Base-by-base conservation (phyloP, 2,888 invertebrate genomes). In the Drosophila acutilabella region DNA sequence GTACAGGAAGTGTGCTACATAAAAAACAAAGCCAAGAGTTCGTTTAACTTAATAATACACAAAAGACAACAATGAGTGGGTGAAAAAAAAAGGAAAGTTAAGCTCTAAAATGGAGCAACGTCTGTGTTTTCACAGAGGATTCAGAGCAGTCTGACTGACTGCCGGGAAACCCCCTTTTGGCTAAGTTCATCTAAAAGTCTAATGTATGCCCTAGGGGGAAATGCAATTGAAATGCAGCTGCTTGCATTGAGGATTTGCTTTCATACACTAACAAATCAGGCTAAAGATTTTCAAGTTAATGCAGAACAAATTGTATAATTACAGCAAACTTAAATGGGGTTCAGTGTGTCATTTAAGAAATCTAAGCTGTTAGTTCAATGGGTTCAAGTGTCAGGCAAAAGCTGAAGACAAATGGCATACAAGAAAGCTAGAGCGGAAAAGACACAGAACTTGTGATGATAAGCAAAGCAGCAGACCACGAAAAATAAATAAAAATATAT, bases 161-260 rank as follows among this genome's bases (percentile, higher is more conserved):
- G 33, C 45, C 45, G 77, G 71, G 58, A 70, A 58, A 57, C 60
- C 45, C 52, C 64, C 23, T 64, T 71, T 71, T 59, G 64, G 66
- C 65, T 60, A 53, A 51, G 40, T 38, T 64, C 72, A 81, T 69
- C 80, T 85, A 78, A 61, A 75, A 80, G 78, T 72, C 78, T 68
- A 86, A 83, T 81, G 78, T 72, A 75, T 72, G 78, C 62, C 52
- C 57, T 36, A 60, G 38, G 59, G 60, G 5, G 10, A 57, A 50
- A 64, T 61, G 72, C 52, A 52, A 56, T 64, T 74, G 40, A 65
- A 70, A 65, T 75, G 71, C 47, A 52, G 56, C 20, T 48, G 59
- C 58, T 58, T 70, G 71, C 76, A 30, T 18, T 47, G 50, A 14
- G 76, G 74, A 76, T 74, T 76, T 74, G 30, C 70, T 59, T 67